A percentile compares a stretch with the other conserved stretches of the same genome.
Evolutionary conservation across 2,888 invertebrate genomes (phyloP).

Genomic region (Cheilosia urbana): DNA sequence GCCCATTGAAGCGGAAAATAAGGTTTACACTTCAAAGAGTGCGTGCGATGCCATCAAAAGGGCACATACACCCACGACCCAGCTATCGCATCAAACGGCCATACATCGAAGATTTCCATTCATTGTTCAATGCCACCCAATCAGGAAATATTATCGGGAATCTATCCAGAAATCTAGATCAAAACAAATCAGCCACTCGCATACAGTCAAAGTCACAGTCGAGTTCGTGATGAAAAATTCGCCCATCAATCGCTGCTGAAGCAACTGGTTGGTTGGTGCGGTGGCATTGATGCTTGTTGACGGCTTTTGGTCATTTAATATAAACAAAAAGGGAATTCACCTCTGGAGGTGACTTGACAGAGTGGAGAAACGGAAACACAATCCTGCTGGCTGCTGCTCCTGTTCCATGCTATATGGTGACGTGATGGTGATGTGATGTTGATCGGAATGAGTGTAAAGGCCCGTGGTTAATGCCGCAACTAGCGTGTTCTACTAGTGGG

Average conservation of each 20-base stretch:
- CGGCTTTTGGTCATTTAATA: slow-evolving; percentile 49
- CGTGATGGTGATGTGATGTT: neutral
- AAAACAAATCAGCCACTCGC: slow-evolving; percentile 57
- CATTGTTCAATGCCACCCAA: slow-evolving; percentile 59
- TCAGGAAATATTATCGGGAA: slow-evolving; percentile 47
- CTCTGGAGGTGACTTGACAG: neutral
- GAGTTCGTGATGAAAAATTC: slow-evolving; percentile 51
- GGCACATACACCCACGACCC: neutral
- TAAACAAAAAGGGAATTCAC: slow-evolving; percentile 57
- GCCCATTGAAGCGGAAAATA: slow-evolving; percentile 71
- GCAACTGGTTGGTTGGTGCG: slow-evolving; percentile 46
- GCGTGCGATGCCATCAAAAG: slow-evolving; percentile 58
- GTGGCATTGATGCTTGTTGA: slow-evolving; percentile 42
- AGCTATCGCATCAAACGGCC: neutral
- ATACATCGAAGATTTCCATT: slow-evolving; percentile 40
- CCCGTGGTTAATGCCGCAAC: slow-evolving; percentile 39
- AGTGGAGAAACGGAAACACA: slow-evolving; percentile 20
- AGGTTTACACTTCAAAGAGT: slow-evolving; percentile 73
- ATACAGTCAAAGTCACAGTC: neutral
- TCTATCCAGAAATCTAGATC: slow-evolving; percentile 59
- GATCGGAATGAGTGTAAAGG: slow-evolving; percentile 42
- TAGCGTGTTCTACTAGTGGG: slow-evolving; percentile 48
- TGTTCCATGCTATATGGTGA: slow-evolving; percentile 2
- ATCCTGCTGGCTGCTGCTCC: slow-evolving; percentile 11
- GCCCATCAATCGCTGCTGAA: slow-evolving; percentile 62